These are phyloP conservation scores for Colletes collaris DNA, from an alignment of 2,888 invertebrate genomes.

Conservation along the genomic window DNA sequence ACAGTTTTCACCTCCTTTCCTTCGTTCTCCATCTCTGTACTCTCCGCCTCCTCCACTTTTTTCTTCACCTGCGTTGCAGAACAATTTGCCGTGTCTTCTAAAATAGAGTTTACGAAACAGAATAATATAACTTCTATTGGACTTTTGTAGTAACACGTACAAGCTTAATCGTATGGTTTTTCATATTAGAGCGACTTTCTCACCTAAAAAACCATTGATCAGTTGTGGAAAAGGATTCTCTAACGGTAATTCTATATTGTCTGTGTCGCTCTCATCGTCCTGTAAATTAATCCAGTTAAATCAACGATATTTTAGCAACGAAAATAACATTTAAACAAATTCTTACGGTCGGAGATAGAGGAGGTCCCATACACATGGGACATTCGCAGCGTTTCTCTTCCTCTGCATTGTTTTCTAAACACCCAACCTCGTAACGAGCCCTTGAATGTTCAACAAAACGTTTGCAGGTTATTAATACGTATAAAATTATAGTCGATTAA, in stretches of 20 bases:
- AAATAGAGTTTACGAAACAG: constrained; percentile 17
- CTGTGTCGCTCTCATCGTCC: constrained; percentile 38
- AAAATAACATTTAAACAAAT: background rate
- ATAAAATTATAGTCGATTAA: too few relatives aligned
- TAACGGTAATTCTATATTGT: constrained; percentile 31
- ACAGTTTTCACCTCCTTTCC: background rate
- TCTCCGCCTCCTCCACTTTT: constrained; percentile 48
- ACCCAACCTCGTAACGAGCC: constrained; percentile 49
- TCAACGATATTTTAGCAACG: background rate
- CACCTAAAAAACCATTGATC: constrained; percentile 62
- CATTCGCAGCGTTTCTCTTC: constrained; percentile 65
- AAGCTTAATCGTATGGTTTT: background rate
- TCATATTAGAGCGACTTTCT: background rate
- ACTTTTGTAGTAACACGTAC: too few relatives aligned
- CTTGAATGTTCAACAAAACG: constrained; percentile 38
- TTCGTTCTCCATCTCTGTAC: constrained; percentile 17
- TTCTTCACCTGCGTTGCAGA: constrained; percentile 49
- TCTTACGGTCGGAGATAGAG: constrained; percentile 41
- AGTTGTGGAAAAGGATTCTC: constrained; percentile 55
- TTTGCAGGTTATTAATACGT: background rate
- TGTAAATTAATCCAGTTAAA: constrained; percentile 15
- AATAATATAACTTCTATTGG: background rate
- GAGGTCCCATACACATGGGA: constrained; percentile 55
- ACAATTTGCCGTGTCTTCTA: constrained; percentile 47
- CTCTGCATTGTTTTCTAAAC: constrained; percentile 40